phyloP scores from a whole-genome alignment of 2,888 invertebrate genomes.

The Sesamia inferens region DNA sequence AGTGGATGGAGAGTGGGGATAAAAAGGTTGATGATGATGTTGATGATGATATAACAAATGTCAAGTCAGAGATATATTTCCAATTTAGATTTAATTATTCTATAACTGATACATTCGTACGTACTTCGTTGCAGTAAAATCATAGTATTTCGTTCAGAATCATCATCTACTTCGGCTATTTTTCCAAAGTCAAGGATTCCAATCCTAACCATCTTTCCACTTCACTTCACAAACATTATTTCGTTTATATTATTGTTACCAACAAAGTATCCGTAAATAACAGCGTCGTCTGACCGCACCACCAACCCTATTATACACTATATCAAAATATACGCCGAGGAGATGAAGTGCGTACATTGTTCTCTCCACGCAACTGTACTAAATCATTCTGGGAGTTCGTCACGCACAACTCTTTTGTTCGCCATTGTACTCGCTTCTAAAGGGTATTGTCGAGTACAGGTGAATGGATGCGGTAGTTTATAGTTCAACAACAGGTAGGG shows the following conservation, averaged over 20 bases:
- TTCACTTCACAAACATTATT: neutral
- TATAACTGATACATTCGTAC: too few species aligned
- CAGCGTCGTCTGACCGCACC: conserved; percentile 38
- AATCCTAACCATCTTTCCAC: neutral
- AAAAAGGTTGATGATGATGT: too few species aligned
- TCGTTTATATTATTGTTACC: neutral
- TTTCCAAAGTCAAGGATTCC: neutral
- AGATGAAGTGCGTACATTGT: conserved; percentile 65
- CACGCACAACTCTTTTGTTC: conserved; percentile 72
- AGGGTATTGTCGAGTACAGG: conserved; percentile 58
- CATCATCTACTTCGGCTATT: neutral
- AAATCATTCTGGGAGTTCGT: conserved; percentile 69
- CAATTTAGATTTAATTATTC: neutral
- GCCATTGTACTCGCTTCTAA: conserved; percentile 63
- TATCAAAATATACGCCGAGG: conserved; percentile 50
- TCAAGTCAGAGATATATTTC: too few species aligned
- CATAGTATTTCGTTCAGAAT: neutral
- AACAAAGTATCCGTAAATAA: conserved; percentile 31
- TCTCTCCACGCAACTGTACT: conserved; percentile 64
- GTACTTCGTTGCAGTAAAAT: neutral
- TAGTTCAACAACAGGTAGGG: conserved; percentile 57
- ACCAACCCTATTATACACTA: conserved; percentile 51
- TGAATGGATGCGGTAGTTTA: conserved; percentile 62
- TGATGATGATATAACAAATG: too few species aligned
- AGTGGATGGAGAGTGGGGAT: too few species aligned